Base-by-base conservation (phyloP, 2,888 invertebrate species). In the Silvanus unidentatus region DNA sequence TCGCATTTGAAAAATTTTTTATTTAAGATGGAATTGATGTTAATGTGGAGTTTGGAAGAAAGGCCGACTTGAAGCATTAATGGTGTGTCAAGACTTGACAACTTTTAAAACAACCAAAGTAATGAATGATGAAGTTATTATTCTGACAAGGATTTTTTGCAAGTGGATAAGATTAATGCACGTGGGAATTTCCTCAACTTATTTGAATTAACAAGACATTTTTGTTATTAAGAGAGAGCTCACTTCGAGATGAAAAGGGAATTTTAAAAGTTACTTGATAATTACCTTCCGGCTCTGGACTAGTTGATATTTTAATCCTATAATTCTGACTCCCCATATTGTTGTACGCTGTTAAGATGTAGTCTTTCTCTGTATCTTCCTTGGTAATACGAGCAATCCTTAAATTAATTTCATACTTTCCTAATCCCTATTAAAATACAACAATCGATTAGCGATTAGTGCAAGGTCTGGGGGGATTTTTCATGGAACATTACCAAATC, bases 291-390 rank as follows among this genome's bases (percentile, higher is more conserved):
- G 78, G 78, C 66, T 77, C 77, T 15, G 77, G 68, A 54, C 75
- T 76, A 34, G 79, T 88, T 58, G 87, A 88, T 59, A 90, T 81
- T 50, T 79, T 73, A 27, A 89, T 77, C 3, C 69, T 70, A 59
- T 86, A 85, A 42, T 79, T 78, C 52, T 78, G 77, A 10, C 70
- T 62, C 2, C 88, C 89, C 41, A 81, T 75, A n/a, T 76, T 77
- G 66, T 89, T 90, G 61, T 72, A 72, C 1, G 86, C 86, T 10
- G 75, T 75, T 52, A 90, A 70, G 57, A 76, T 74, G 72, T 86
- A 88, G 1, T 77, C 77, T 46, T 81, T 78, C 30, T 86, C 86
- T 1, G 88, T 88, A 60, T 89, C 88, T 52, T 86, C 83, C 55
- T 86, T 82, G 16, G 79, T 78, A 16, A 90, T 78, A 12, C 77